A percentile compares a stretch with the other conserved stretches of the same genome.
Conservation (phyloP, 2,113 vertebrate species). For the Spilogale gracilis region DNA sequence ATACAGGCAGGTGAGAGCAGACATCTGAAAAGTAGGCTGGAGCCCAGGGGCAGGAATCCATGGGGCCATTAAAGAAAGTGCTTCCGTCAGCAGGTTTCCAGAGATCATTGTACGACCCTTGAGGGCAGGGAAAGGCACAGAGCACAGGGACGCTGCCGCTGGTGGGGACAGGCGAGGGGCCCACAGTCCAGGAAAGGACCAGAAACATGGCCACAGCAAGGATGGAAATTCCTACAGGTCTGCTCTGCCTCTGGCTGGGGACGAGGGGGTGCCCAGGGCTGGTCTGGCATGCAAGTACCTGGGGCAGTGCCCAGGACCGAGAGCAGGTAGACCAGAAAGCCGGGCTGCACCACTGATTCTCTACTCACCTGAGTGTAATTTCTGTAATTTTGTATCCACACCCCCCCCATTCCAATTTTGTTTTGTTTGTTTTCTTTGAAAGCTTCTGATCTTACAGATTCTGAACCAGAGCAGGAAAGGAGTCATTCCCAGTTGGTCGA, state of each 20-base stretch:
- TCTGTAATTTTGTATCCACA: neutral
- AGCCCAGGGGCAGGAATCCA: neutral
- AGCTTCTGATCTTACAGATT: neutral
- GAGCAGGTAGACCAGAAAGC: neutral
- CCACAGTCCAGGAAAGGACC: neutral
- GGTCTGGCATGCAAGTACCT: neutral
- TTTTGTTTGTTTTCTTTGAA: neutral
- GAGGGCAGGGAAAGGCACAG: neutral
- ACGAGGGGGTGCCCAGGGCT: too few relatives aligned
- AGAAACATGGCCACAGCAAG: neutral
- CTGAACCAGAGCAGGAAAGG: neutral
- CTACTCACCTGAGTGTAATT: neutral
- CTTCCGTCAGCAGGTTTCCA: neutral
- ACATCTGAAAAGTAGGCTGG: constrained; percentile 3
- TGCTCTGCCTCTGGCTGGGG: neutral
- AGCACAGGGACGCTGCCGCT: neutral
- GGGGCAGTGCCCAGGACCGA: neutral
- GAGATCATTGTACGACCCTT: neutral
- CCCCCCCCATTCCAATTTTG: neutral
- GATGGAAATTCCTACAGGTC: neutral
- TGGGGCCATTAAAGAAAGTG: neutral
- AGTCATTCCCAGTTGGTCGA: neutral
- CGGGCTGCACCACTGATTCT: accelerated
- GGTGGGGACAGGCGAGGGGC: neutral
- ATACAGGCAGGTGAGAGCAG: neutral